phyloP scores from a whole-genome alignment of 2,888 invertebrate species.

The Perdita meconis region DNA sequence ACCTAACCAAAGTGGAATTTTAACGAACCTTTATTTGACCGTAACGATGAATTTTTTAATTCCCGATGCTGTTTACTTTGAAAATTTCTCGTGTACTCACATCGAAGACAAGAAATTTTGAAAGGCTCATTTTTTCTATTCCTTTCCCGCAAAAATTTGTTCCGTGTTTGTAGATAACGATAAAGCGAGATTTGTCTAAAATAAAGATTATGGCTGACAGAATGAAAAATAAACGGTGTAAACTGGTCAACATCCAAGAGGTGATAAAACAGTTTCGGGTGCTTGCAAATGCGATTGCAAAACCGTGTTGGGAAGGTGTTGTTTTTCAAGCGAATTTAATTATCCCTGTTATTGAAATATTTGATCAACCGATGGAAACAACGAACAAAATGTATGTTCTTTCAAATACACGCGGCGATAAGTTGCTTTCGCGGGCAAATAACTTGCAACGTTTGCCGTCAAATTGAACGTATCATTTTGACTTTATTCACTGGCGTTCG shows the following conservation, averaged over 20 bases:
- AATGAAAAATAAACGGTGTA: neutral
- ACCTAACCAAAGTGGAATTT: conserved; percentile 47
- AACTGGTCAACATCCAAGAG: neutral
- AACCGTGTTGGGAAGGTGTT: neutral
- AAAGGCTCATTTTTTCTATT: neutral
- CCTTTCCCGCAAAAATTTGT: neutral
- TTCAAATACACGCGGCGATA: conserved; percentile 17
- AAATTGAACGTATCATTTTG: conserved; percentile 18
- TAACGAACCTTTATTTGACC: conserved; percentile 34
- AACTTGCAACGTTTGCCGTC: conserved; percentile 28
- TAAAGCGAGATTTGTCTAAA: too few species aligned
- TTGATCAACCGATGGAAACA: neutral
- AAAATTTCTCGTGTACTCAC: conserved; percentile 12
- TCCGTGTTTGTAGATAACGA: too few species aligned
- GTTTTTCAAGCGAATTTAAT: conserved; percentile 41
- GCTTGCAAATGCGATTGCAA: neutral
- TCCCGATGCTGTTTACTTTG: conserved; percentile 29
- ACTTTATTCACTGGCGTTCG: neutral
- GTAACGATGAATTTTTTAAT: conserved; percentile 28
- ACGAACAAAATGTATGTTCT: conserved; percentile 42
- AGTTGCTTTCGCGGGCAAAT: conserved; percentile 20
- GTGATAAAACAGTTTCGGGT: conserved; percentile 25
- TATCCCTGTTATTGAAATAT: conserved; percentile 13
- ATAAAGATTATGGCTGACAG: neutral
- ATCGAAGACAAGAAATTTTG: conserved; percentile 5